Evolutionary conservation across 2,888 invertebrate species (phyloP).

Genomic region (Meganola albula): DNA sequence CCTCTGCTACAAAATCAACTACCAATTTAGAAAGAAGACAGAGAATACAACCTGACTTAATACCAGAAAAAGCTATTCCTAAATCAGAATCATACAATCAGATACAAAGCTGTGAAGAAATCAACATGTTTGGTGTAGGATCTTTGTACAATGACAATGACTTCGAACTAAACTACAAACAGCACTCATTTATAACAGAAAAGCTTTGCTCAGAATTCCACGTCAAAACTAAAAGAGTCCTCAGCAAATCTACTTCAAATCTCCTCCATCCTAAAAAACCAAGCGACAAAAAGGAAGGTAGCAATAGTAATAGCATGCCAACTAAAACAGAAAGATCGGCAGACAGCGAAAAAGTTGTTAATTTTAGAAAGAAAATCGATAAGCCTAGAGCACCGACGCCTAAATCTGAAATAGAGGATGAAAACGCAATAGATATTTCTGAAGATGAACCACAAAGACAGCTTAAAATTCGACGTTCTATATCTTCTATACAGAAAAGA

Average conservation of each 20-base stretch:
- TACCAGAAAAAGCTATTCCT: conserved; percentile 69
- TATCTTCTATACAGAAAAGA: conserved; percentile 74
- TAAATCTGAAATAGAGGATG: conserved; percentile 61
- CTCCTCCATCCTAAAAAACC: conserved; percentile 78
- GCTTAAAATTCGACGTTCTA: conserved; percentile 72
- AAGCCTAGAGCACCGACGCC: conserved; percentile 71
- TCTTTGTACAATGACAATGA: conserved; percentile 77
- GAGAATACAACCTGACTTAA: conserved; percentile 72
- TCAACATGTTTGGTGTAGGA: conserved; percentile 74
- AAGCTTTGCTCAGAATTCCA: conserved; percentile 84
- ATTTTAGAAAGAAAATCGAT: conserved; percentile 70
- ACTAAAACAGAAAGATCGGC: conserved; percentile 62
- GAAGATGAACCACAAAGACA: conserved; percentile 60
- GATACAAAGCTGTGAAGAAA: conserved; percentile 74
- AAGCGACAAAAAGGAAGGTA: conserved; percentile 69
- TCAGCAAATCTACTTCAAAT: conserved; percentile 81
- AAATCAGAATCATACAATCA: conserved; percentile 73
- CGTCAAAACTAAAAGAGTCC: conserved; percentile 81
- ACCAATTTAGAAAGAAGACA: conserved; percentile 69
- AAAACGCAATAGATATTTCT: conserved; percentile 60
- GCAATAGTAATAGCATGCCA: conserved; percentile 72
- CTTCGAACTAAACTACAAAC: conserved; percentile 74
- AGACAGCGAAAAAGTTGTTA: conserved; percentile 57
- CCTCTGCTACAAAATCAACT: conserved; percentile 64
- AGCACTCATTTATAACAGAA: conserved; percentile 82